Base-by-base conservation (phyloP, 2,888 invertebrate species). In the Scrobipalpa costella region DNA sequence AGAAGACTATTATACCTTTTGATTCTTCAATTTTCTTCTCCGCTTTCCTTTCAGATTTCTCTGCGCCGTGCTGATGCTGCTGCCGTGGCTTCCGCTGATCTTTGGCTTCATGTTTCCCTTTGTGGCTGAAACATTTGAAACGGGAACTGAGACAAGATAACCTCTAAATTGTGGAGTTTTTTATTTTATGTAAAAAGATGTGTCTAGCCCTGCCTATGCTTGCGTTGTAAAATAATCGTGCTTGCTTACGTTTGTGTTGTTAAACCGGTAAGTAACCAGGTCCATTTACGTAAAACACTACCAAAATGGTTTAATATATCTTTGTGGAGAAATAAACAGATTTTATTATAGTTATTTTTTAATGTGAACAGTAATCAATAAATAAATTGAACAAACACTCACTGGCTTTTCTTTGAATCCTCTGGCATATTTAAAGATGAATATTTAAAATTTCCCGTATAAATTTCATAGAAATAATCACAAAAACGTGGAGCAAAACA, bases 11-110 rank as follows among this genome's bases (percentile, higher is more conserved):
- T 36, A 6, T 52, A 58, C 71, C 68, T 68, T 69, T 70, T 2
- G 65, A 60, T 21, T 49, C 50, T 70, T 78, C 78, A 76, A 73
- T n/a, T 44, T 33, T 58, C 27, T 60, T 60, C 33, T 60, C 60
- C 6, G n/a, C 9, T 34, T 47, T 60, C 15, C 27, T 47, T 73
- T 74, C 57, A 71, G 68, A 0, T 44, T 65, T 73, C 40, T 58
- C 62, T 3, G 72, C 72, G 27, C 67, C 64, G 63, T 78, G 76
- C 15, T 81, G 76, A 27, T 81, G 74, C 2, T 73, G 71, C 63
- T 80, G 81, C 1, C 87, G 81, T 21, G 83, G 81, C 68, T 76
- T 80, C 47, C 89, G 80, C 67, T 90, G 90, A 17, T 90, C 90
- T 71, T 88, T 90, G 0, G 88, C 78, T 15, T 85, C 86, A 74